A percentile compares a stretch with the other conserved stretches of the same genome.
Conservation (phyloP, 2,797 vertebrate species). For the Caiman crocodilus region DNA sequence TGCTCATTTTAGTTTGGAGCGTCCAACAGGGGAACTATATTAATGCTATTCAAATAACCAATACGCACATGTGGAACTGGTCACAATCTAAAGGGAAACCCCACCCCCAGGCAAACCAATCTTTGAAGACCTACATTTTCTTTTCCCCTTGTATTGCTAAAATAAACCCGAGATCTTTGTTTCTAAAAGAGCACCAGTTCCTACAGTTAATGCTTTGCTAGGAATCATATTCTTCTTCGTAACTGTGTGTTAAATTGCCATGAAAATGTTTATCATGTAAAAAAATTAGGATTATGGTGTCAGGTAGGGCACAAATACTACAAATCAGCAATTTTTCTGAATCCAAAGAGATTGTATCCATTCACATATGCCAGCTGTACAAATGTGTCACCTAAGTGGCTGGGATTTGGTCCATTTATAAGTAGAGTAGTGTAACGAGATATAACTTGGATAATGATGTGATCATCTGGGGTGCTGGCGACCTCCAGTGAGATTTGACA, state of each 20-base stretch:
- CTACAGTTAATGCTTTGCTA: not conserved
- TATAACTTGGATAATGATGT: too few relatives aligned
- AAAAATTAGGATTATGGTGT: rapidly evolving
- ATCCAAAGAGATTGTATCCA: not conserved
- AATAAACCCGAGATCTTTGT: not conserved
- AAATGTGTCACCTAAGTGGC: not conserved
- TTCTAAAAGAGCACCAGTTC: not conserved
- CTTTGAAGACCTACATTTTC: not conserved
- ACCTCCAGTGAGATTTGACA: too few relatives aligned
- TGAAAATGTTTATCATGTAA: rapidly evolving
- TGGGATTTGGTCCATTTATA: too few relatives aligned
- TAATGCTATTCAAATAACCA: rapidly evolving
- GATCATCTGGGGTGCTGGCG: too few relatives aligned
- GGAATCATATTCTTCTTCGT: not conserved
- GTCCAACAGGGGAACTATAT: not conserved
- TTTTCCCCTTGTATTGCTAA: not conserved
- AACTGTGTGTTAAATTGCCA: not conserved
- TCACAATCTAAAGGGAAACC: too few relatives aligned
- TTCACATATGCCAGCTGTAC: not conserved
- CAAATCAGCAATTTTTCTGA: not conserved
- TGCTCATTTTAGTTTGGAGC: not conserved
- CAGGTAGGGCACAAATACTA: not conserved
- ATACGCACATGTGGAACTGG: rapidly evolving
- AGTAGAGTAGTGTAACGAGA: too few relatives aligned
- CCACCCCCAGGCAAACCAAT: not conserved